These are phyloP conservation scores for Ylistrum balloti DNA, from an alignment of 1,140 invertebrate species.

Conservation along the genomic window DNA sequence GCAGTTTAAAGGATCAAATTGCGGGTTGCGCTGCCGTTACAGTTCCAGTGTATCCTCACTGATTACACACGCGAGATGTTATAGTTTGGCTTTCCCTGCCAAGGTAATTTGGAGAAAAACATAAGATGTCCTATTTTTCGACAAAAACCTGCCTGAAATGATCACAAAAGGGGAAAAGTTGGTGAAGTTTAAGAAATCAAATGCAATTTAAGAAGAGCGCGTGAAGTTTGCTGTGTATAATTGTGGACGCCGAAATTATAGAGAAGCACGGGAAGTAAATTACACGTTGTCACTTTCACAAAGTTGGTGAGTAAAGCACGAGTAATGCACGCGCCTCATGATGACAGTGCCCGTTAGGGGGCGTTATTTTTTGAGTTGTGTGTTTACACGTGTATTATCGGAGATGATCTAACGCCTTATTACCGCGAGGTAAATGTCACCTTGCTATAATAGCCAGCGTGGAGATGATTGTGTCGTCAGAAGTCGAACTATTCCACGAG, in stretches of 20 bases:
- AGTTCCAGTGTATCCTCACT: neutral
- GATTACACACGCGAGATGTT: neutral
- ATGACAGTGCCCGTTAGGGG: conserved; percentile 6
- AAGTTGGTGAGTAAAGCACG: conserved; percentile 26
- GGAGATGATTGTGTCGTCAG: neutral
- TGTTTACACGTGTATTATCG: conserved; percentile 7
- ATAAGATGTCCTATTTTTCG: neutral
- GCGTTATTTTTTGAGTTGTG: conserved; percentile 3
- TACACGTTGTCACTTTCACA: conserved; percentile 6
- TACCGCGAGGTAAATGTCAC: neutral
- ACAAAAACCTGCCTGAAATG: conserved; percentile 38
- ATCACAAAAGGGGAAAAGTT: conserved; percentile 16
- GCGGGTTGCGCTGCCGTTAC: neutral
- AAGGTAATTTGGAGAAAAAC: conserved; percentile 27
- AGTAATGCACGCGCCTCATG: neutral
- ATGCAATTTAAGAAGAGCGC: conserved; percentile 6
- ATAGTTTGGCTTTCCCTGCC: neutral
- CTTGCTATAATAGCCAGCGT: neutral
- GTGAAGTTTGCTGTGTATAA: conserved; percentile 32
- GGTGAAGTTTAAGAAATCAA: conserved; percentile 39
- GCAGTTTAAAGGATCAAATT: conserved; percentile 25
- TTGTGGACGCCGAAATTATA: conserved; percentile 13
- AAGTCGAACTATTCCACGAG: neutral
- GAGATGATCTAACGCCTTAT: neutral
- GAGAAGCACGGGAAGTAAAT: neutral